Percentiles rank a stretch among this genome's conserved stretches.
Conservation (phyloP, 1,140 invertebrate genomes). For the Heliconius hewitsoni region DNA sequence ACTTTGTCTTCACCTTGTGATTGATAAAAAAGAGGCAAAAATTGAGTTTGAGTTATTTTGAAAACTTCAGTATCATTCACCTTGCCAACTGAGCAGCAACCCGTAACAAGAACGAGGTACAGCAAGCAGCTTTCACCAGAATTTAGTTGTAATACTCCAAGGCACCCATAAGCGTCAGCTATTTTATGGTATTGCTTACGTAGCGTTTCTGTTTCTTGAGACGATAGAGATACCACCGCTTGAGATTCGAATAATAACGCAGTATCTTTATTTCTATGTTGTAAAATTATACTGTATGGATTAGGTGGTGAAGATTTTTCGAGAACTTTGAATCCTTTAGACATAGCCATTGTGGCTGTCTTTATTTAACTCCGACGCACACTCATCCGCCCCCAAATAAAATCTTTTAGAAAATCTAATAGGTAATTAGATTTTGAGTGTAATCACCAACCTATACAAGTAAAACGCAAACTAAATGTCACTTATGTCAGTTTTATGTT, state of each 20-base stretch:
- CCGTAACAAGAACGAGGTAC: slow-evolving; percentile 96
- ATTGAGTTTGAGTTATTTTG: slow-evolving; percentile 94
- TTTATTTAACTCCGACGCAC: slow-evolving; percentile 22
- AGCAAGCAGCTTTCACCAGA: slow-evolving; percentile 90
- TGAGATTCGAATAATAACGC: slow-evolving; percentile 95
- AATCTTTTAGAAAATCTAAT: slow-evolving; percentile 23
- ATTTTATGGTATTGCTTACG: slow-evolving; percentile 94
- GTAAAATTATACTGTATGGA: slow-evolving; percentile 94
- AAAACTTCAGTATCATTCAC: slow-evolving; percentile 96
- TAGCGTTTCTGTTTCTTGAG: slow-evolving; percentile 92
- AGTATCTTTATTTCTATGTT: slow-evolving; percentile 92
- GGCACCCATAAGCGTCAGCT: slow-evolving; percentile 95
- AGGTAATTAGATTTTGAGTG: slow-evolving; percentile 25
- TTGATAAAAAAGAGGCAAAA: slow-evolving; percentile 92
- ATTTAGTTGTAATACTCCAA: slow-evolving; percentile 94
- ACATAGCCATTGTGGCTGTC: slow-evolving; percentile 90
- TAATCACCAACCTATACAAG: slow-evolving; percentile 5
- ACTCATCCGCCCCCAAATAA: slow-evolving; percentile 36
- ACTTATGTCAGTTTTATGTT: slow-evolving; percentile 18
- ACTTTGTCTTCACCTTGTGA: slow-evolving; percentile 87
- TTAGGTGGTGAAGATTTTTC: slow-evolving; percentile 92
- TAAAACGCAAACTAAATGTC: slow-evolving; percentile 20
- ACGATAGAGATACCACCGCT: slow-evolving; percentile 90
- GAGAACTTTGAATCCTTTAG: slow-evolving; percentile 94
- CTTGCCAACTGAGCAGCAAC: slow-evolving; percentile 97